Evolutionary conservation across 2,888 invertebrate genomes (phyloP).

Genomic region (Achlya flavicornis): DNA sequence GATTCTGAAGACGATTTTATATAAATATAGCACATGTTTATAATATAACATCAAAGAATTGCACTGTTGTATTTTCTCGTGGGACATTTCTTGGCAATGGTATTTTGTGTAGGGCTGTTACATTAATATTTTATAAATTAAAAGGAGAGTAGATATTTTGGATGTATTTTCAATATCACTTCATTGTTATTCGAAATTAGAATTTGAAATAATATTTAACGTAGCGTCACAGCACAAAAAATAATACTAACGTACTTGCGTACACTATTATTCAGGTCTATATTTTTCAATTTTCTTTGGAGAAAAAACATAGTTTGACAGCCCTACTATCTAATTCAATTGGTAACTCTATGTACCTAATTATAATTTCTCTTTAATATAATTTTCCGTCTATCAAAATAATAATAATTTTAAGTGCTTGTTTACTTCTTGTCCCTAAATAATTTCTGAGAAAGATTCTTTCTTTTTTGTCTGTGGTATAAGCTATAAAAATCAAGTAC

Average conservation of each 20-base stretch:
- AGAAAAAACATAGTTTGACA: background rate
- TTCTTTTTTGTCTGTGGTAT: no score
- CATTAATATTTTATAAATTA: background rate
- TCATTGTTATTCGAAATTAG: background rate
- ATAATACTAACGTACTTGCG: no score
- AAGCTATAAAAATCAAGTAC: no score
- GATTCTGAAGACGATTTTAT: background rate
- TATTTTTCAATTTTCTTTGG: background rate
- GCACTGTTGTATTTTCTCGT: background rate
- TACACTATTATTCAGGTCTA: background rate
- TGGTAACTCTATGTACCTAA: background rate
- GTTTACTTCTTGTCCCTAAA: no score
- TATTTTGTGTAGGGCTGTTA: background rate
- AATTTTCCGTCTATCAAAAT: background rate
- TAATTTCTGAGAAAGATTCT: no score
- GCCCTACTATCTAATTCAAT: background rate
- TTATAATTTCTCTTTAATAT: background rate
- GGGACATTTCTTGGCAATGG: background rate
- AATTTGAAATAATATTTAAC: no score
- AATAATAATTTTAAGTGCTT: background rate
- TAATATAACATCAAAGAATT: conserved; percentile 5
- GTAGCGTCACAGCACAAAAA: no score
- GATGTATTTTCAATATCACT: background rate
- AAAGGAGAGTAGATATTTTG: background rate
- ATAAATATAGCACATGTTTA: background rate